Evolutionary conservation across 1,140 invertebrate genomes (phyloP).

Genomic region (Pseudomyrmex cubaensis): DNA sequence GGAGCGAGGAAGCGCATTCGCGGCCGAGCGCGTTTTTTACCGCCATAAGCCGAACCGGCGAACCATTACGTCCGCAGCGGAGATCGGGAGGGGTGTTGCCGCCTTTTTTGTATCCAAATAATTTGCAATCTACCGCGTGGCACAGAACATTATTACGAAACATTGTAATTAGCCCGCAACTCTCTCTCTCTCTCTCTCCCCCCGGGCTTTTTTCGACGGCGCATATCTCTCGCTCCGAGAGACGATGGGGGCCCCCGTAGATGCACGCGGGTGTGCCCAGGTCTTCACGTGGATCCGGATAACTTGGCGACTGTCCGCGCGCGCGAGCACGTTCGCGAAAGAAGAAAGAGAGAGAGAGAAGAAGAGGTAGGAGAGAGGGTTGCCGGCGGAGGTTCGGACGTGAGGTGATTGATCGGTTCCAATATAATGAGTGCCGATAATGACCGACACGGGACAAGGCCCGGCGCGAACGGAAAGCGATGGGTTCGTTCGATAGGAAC

Average conservation of each 20-base stretch:
- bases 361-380: constrained; percentile 16
- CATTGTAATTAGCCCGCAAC: constrained; percentile 65
- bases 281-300: constrained; percentile 71
- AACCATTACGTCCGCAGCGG: constrained; percentile 41
- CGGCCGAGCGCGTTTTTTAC: constrained; percentile 53
- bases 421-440: constrained; percentile 84
- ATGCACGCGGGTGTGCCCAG: constrained; percentile 64
- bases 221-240: constrained; percentile 47
- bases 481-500: constrained; percentile 76
- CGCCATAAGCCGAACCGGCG: constrained; percentile 40
- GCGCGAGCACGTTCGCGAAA: not conserved
- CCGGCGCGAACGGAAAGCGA: constrained; percentile 78
- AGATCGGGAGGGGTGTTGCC: constrained; percentile 36
- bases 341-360: not conserved
- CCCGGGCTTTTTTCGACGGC: constrained; percentile 53
- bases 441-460: constrained; percentile 82
- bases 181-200: not conserved
- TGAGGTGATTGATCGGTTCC: constrained; percentile 82
- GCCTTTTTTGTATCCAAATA: constrained; percentile 62
- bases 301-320: constrained; percentile 70
- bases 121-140: constrained; percentile 60
- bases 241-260: constrained; percentile 30
- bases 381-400: constrained; percentile 74
- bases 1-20: constrained; percentile 39
- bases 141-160: constrained; percentile 62